phyloP scores from a whole-genome alignment of 1,140 invertebrate genomes.

The Sinella curviseta region DNA sequence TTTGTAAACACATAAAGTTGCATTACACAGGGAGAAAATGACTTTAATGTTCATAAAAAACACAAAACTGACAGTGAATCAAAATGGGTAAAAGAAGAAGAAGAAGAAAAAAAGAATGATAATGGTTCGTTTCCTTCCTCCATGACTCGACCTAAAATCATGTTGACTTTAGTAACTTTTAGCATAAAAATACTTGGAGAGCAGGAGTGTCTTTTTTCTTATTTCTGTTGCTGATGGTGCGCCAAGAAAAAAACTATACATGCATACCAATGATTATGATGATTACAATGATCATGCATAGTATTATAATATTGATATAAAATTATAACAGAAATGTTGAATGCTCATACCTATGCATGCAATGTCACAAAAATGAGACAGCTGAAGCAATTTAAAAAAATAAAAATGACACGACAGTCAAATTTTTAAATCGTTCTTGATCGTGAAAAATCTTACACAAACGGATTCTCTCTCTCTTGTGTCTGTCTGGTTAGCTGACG shows the following conservation, averaged over 20 bases:
- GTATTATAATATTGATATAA: too few relatives aligned
- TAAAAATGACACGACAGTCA: too few relatives aligned
- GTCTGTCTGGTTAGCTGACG: too few relatives aligned
- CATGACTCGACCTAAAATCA: conserved; percentile 11
- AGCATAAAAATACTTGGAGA: too few relatives aligned
- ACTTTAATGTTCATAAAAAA: conserved; percentile 19
- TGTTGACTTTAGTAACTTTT: conserved; percentile 8
- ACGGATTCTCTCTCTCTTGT: too few relatives aligned
- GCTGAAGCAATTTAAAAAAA: too few relatives aligned
- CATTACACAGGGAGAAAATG: conserved; percentile 12
- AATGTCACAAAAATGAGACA: not conserved
- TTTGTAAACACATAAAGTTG: conserved; percentile 19
- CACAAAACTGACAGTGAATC: conserved; percentile 15
- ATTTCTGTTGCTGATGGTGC: too few relatives aligned
- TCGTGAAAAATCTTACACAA: too few relatives aligned
- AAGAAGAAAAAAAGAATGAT: conserved; percentile 35
- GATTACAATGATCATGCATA: not conserved
- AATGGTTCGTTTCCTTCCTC: conserved; percentile 45
- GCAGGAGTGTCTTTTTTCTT: too few relatives aligned
- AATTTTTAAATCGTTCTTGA: too few relatives aligned
- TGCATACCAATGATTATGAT: too few relatives aligned
- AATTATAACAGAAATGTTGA: not conserved
- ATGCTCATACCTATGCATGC: not conserved
- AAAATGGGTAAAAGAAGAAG: not conserved
- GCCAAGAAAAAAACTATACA: too few relatives aligned